Evolutionary conservation across 2,888 invertebrate species (phyloP).

Genomic region (Adelognathus sp.): DNA sequence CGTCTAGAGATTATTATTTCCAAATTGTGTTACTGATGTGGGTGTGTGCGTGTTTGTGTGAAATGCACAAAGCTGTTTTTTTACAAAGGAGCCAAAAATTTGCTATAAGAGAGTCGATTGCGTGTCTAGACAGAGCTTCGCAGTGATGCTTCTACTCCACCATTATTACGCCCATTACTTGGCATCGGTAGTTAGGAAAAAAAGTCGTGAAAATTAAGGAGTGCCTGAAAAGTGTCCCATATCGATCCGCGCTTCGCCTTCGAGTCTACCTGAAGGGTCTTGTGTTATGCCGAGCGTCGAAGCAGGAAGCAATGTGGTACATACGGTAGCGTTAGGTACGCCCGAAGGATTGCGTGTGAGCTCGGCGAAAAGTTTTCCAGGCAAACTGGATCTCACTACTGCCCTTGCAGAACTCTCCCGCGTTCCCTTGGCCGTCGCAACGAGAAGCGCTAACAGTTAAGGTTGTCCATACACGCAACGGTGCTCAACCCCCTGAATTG

Average conservation of each 20-base stretch:
- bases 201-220: constrained; percentile 50
- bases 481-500: too few relatives aligned
- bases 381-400: constrained; percentile 30
- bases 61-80: too few relatives aligned
- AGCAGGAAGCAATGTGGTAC: not conserved
- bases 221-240: constrained; percentile 38
- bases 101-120: not conserved
- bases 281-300: constrained; percentile 10
- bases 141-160: not conserved
- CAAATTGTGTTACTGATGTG: too few relatives aligned
- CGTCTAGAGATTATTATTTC: too few relatives aligned
- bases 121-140: not conserved
- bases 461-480: too few relatives aligned
- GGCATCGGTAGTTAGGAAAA: constrained; percentile 10
- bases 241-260: constrained; percentile 45
- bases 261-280: constrained; percentile 45
- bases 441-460: constrained; percentile 30
- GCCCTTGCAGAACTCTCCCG: not conserved
- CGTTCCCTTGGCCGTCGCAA: constrained; percentile 8
- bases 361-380: constrained; percentile 38
- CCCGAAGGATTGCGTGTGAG: constrained; percentile 42
- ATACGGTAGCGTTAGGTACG: constrained; percentile 15
- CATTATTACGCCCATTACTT: constrained; percentile 16
- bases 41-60: too few relatives aligned
- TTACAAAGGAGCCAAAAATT: not conserved